Conservation (phyloP, 2,888 invertebrate genomes). For the Linnaemya tessellans region DNA sequence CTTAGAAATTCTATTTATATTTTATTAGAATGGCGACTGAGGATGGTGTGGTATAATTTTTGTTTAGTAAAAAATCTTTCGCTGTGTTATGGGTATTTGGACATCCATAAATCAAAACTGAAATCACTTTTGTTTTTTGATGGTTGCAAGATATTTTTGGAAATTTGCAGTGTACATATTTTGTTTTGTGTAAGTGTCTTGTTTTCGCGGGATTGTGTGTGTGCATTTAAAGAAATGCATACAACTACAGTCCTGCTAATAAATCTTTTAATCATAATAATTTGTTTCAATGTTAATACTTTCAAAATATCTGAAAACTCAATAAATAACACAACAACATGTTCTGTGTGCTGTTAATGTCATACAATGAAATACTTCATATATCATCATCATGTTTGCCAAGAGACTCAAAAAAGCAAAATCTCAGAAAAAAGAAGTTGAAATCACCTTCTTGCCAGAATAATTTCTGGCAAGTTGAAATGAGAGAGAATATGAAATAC, state of each 20-base stretch:
- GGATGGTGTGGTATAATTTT: neutral
- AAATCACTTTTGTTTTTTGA: conserved; percentile 39
- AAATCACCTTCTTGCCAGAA: conserved; percentile 62
- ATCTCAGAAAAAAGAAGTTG: conserved; percentile 11
- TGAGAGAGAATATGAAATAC: conserved; percentile 44
- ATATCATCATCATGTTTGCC: conserved; percentile 77
- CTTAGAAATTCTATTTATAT: too few relatives aligned
- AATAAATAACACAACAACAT: conserved; percentile 82
- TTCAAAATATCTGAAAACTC: conserved; percentile 82
- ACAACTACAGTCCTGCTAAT: conserved; percentile 73
- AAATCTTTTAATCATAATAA: conserved; percentile 82
- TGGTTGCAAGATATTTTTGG: conserved; percentile 16
- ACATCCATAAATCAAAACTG: conserved; percentile 22
- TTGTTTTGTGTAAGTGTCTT: neutral
- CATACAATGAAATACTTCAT: conserved; percentile 83
- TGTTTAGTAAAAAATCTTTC: conserved; percentile 30
- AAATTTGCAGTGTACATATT: conserved; percentile 18
- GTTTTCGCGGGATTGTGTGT: neutral
- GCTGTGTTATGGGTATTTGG: conserved; percentile 4
- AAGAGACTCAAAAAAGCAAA: conserved; percentile 43
- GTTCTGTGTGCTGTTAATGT: conserved; percentile 82
- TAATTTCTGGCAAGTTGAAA: conserved; percentile 30
- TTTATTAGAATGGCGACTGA: too few relatives aligned
- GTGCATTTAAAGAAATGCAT: conserved; percentile 11
- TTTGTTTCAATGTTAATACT: conserved; percentile 82